phyloP scores from a whole-genome alignment of 2,888 invertebrate species.

The Thymelicus sylvestris region DNA sequence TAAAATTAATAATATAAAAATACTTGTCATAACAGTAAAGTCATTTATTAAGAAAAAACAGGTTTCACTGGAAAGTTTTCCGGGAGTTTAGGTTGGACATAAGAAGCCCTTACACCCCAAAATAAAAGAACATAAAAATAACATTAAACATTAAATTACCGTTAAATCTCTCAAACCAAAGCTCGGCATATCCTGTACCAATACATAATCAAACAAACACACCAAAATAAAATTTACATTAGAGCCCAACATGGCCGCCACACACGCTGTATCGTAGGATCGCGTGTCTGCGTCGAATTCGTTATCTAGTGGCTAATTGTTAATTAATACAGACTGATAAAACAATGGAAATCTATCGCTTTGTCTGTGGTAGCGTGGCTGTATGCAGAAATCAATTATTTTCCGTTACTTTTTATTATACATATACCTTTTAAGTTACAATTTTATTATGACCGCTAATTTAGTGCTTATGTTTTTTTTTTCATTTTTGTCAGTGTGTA shows the following conservation, averaged over 20 bases:
- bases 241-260: not conserved
- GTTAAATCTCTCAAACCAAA: not conserved
- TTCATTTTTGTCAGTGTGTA: too few relatives aligned
- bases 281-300: slow-evolving; percentile 11
- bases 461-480: too few relatives aligned
- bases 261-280: not conserved
- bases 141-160: not conserved
- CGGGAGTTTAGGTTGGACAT: too few relatives aligned
- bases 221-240: not conserved
- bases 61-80: too few relatives aligned
- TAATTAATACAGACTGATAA: slow-evolving; percentile 22
- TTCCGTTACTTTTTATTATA: not conserved
- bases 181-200: not conserved
- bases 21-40: too few relatives aligned
- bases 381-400: not conserved
- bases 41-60: too few relatives aligned
- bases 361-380: not conserved
- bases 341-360: not conserved
- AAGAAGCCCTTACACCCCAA: too few relatives aligned
- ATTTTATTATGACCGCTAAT: too few relatives aligned
- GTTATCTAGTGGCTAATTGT: slow-evolving; percentile 4
- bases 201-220: slow-evolving; percentile 2
- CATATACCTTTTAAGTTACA: too few relatives aligned
- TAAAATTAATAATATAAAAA: too few relatives aligned
- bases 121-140: too few relatives aligned